Evolutionary conservation across 2,888 invertebrate genomes (phyloP).

Genomic region (Nomada fabriciana): DNA sequence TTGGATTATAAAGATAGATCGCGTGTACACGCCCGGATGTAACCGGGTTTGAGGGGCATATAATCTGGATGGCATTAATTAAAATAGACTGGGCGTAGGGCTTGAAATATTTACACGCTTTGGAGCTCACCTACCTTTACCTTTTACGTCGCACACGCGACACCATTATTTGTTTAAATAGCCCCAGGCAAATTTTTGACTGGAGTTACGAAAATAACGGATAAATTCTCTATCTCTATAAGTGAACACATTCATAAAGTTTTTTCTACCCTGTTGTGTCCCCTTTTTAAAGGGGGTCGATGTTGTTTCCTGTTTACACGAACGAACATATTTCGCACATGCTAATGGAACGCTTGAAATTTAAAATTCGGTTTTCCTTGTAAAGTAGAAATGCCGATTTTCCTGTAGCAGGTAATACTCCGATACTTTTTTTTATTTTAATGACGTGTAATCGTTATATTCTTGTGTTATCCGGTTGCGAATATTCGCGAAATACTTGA

Average conservation of each 20-base stretch:
- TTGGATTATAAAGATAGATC: conserved; percentile 12
- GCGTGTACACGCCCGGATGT: not conserved
- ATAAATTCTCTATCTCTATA: not conserved
- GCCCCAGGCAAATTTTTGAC: not conserved
- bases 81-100: conserved; percentile 20
- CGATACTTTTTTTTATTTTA: no score
- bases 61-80: conserved; percentile 38
- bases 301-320: not conserved
- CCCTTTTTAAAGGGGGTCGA: not conserved
- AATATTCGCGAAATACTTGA: no score
- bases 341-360: not conserved
- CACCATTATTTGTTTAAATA: conserved; percentile 16
- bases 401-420: no score
- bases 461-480: no score
- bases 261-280: no score
- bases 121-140: not conserved
- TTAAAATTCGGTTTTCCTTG: no score
- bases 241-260: not conserved
- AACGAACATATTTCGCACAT: not conserved
- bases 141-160: not conserved
- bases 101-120: conserved; percentile 24
- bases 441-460: no score
- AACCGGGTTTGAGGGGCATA: conserved; percentile 6
- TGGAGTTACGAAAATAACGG: not conserved
- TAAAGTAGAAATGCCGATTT: no score